These are phyloP conservation scores for Trichopoda pennipes DNA, from an alignment of 2,888 invertebrate species.

Conservation along the genomic window DNA sequence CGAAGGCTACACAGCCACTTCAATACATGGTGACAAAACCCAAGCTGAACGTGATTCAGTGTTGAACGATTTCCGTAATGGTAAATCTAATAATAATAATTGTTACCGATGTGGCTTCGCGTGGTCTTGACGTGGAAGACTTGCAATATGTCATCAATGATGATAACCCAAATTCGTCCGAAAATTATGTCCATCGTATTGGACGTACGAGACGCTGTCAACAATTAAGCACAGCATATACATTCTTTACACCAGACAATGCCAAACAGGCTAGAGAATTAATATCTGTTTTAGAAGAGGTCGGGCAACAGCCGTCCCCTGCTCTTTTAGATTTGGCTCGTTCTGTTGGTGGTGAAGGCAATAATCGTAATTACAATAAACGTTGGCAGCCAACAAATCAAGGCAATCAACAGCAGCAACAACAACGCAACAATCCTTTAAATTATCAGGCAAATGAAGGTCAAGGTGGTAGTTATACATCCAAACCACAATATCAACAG, in stretches of 20 bases:
- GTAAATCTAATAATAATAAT: conserved; percentile 92
- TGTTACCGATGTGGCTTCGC: conserved; percentile 97
- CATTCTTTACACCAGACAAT: conserved; percentile 96
- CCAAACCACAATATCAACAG: conserved; percentile 74
- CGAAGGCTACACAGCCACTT: conserved; percentile 89
- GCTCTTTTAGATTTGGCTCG: conserved; percentile 89
- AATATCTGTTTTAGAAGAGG: conserved; percentile 94
- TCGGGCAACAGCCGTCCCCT: conserved; percentile 92
- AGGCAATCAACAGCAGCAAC: conserved; percentile 74
- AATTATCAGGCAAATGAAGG: conserved; percentile 77
- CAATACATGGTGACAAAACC: conserved; percentile 97
- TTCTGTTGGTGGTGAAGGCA: conserved; percentile 80
- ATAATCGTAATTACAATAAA: conserved; percentile 72
- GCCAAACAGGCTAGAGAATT: conserved; percentile 95
- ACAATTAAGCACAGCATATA: conserved; percentile 96
- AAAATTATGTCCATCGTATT: conserved; percentile 98
- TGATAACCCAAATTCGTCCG: conserved; percentile 98
- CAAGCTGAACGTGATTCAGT: conserved; percentile 95
- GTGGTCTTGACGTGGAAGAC: conserved; percentile 94
- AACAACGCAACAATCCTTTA: conserved; percentile 77
- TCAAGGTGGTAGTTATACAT: conserved; percentile 68
- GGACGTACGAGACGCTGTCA: conserved; percentile 89
- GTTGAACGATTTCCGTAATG: conserved; percentile 89
- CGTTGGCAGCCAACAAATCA: conserved; percentile 74
- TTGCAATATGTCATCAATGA: conserved; percentile 98